Percentiles rank a stretch among this genome's conserved stretches.
Evolutionary conservation across 1,140 invertebrate genomes (phyloP).

Genomic region (Leptopilina boulardi): DNA sequence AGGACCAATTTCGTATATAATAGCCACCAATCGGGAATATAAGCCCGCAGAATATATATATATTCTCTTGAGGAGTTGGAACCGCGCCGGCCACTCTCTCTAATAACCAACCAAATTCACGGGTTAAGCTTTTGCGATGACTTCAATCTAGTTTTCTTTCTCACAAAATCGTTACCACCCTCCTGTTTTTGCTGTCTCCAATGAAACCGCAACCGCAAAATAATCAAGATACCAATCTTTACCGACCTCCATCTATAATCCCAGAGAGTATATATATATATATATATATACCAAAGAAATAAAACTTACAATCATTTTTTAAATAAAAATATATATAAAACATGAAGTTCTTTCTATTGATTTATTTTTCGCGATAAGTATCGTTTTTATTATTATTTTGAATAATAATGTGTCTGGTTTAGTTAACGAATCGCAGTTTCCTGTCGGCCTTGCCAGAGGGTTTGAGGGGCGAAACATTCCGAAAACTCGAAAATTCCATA

Average conservation of each 20-base stretch:
- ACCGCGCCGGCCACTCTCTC: slow-evolving; percentile 64
- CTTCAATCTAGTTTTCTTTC: slow-evolving; percentile 61
- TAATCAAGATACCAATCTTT: slow-evolving; percentile 30
- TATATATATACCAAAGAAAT: not conserved
- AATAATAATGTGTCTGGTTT: slow-evolving; percentile 29
- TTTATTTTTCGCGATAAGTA: not conserved
- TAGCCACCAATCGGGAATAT: slow-evolving; percentile 67
- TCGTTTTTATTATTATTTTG: not conserved
- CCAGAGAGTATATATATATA: too few species aligned
- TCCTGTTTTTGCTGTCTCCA: slow-evolving; percentile 39
- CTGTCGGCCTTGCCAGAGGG: not conserved
- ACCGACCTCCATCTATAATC: not conserved
- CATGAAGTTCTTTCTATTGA: too few species aligned
- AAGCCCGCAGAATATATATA: slow-evolving; percentile 53
- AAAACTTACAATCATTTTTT: not conserved
- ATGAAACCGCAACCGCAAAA: slow-evolving; percentile 17
- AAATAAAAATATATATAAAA: too few species aligned
- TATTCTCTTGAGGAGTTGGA: slow-evolving; percentile 57
- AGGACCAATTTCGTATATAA: slow-evolving; percentile 74
- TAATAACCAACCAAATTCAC: slow-evolving; percentile 71
- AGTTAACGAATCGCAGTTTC: slow-evolving; percentile 50
- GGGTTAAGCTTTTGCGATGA: slow-evolving; percentile 51
- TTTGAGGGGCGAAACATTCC: slow-evolving; percentile 57
- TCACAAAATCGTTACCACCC: slow-evolving; percentile 52
- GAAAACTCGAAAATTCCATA: slow-evolving; percentile 61